Percentiles rank a stretch among this genome's conserved stretches.
Evolutionary conservation across 2,113 vertebrate species (phyloP).

Genomic region (Leptosomus discolor): DNA sequence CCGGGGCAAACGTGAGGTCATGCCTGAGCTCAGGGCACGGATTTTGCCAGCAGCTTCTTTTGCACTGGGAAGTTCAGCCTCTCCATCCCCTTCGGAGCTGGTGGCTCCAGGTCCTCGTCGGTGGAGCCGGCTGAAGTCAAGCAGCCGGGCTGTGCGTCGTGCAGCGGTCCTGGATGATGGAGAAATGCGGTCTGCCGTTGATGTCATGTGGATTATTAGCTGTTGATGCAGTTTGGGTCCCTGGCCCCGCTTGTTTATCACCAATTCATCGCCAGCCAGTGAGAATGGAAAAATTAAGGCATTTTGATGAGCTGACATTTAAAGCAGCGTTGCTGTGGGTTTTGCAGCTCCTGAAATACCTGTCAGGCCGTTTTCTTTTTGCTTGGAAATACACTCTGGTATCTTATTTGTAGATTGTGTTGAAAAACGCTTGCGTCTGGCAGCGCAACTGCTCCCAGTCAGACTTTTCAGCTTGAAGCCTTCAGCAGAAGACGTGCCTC

Average conservation of each 20-base stretch:
- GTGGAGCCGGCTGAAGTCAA: neutral
- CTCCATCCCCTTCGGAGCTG: neutral
- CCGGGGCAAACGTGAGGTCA: fast-evolving
- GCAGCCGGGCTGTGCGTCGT: neutral
- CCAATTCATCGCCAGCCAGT: fast-evolving
- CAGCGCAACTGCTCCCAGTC: neutral
- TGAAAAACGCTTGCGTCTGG: neutral
- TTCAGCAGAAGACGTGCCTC: neutral
- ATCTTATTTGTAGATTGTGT: neutral
- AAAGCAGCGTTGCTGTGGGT: neutral
- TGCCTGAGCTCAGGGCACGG: neutral
- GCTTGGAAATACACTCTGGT: fast-evolving
- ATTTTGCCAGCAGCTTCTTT: neutral
- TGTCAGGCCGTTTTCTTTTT: neutral
- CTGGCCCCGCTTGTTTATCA: fast-evolving
- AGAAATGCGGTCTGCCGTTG: neutral
- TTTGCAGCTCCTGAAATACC: neutral
- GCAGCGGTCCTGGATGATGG: neutral
- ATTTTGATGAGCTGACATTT: neutral
- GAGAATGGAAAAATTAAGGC: neutral
- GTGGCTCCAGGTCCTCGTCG: neutral
- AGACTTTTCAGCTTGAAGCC: slow-evolving; percentile 22
- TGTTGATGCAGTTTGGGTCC: neutral
- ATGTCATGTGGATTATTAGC: neutral
- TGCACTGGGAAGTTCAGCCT: neutral